These are phyloP conservation scores for Hoplostethus atlanticus DNA, from an alignment of 2,797 vertebrate genomes.

Conservation along the genomic window DNA sequence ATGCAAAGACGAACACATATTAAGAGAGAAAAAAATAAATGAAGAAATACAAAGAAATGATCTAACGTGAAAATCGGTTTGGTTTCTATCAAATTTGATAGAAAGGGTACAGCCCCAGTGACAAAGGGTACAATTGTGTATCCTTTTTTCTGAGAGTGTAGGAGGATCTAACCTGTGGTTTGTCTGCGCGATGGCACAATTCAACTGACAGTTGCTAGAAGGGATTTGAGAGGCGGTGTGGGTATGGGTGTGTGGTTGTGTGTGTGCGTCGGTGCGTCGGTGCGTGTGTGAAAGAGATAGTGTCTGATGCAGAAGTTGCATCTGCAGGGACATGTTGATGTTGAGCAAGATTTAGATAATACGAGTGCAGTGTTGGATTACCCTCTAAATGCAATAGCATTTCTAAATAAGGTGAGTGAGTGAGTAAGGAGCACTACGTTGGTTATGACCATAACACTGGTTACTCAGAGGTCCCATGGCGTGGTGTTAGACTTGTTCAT, in stretches of 20 bases:
- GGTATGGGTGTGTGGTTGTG: not conserved
- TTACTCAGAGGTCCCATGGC: not conserved
- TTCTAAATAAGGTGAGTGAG: not conserved
- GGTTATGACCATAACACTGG: not conserved
- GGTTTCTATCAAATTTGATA: no score
- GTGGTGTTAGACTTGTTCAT: slow-evolving; percentile 13
- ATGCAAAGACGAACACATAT: not conserved
- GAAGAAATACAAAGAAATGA: not conserved
- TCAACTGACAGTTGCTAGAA: no score
- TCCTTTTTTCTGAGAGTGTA: no score
- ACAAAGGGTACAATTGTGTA: no score
- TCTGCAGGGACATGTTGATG: slow-evolving; percentile 18
- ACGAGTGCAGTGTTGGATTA: not conserved
- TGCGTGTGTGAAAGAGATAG: not conserved
- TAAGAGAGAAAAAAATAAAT: not conserved
- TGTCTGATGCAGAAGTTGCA: not conserved
- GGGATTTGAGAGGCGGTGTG: not conserved
- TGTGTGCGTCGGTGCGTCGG: not conserved
- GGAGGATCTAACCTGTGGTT: no score
- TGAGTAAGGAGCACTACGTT: not conserved
- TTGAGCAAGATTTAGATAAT: slow-evolving; percentile 21
- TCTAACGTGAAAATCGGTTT: not conserved
- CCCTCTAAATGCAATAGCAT: not conserved
- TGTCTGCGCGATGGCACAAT: no score
- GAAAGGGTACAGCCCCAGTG: no score